Conservation (phyloP, 2,113 vertebrate species). For the Melozone crissalis region DNA sequence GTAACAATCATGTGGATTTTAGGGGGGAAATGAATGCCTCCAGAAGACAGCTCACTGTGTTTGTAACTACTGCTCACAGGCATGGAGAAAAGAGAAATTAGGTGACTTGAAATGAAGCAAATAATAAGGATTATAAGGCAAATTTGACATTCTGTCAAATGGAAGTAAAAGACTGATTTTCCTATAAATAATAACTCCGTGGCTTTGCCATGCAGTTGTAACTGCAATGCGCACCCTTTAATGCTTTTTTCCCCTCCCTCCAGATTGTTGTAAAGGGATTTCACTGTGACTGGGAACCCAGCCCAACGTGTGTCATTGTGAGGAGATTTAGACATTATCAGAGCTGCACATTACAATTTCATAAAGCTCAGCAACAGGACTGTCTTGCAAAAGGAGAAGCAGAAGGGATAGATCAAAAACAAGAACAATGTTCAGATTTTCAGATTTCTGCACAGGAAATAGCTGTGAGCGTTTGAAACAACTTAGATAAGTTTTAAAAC, state of each 20-base stretch:
- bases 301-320: not conserved
- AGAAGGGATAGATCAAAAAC: not conserved
- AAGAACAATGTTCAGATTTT: not conserved
- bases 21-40: not conserved
- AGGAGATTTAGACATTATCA: slow-evolving; percentile 19
- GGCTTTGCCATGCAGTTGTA: not conserved
- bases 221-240: not conserved
- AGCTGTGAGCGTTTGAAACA: not conserved
- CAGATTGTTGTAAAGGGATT: not conserved
- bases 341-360: not conserved
- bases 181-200: not conserved
- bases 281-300: not conserved
- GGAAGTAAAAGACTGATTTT: not conserved
- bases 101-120: not conserved
- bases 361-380: not conserved
- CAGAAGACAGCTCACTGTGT: not conserved
- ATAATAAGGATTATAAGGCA: not conserved
- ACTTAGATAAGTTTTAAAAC: not conserved
- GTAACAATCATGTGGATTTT: not conserved
- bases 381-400: not conserved
- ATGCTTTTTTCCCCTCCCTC: not conserved
- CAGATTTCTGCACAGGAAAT: not conserved
- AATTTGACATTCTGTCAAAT: not conserved
- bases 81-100: not conserved
- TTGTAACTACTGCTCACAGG: not conserved